Evolutionary conservation across 2,113 vertebrate species (phyloP), one percentile per base, ranked within the genome.

Genomic region (Myotis lucifugus): DNA sequence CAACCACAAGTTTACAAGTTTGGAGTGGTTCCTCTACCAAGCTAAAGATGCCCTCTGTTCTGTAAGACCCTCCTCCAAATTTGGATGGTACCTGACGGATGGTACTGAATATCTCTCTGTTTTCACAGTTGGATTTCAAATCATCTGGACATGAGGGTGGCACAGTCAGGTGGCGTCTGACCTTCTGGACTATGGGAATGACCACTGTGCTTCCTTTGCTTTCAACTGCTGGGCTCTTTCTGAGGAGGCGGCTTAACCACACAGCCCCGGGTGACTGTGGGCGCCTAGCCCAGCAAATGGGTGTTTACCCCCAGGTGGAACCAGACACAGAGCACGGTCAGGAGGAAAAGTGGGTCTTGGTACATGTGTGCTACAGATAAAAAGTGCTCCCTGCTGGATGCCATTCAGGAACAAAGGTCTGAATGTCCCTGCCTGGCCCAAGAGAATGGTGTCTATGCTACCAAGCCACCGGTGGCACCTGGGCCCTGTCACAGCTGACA

Each of bases 401-500:
- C n/a, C 29, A 61, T 78, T 52, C 64, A 4, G 66, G 72, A 84
- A 81, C 37, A 13, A 42, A 52, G 85, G 66, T 27, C 88, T 93
- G 78, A 79, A 74, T 6, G 74, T 90, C 54, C 59, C 84, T 76
- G 70, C 52, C 0, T 6, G 25, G 27, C 77, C 42, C 74, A 54
- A 32, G 67, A 79, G 95, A 85, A 85, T 34, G 46, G 21, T 10
- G 2, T 56, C 66, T 59, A 27, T n/a, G 40, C 81, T 84, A 66
- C 34, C 27, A 85, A 70, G 34, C 74, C 73, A 79, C 46, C 2
- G 0, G 18, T 66, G 87, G 66, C 76, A 82, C 54, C 92, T 81
- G 74, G 87, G 40, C 59, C 42, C 88, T 34, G 19, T 76, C 93
- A 91, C 87, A n/a, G 37, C 14, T 87, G 92, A 95, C 50, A 73